Conservation (phyloP, 2,888 invertebrate genomes). For the Danaus chrysippus region DNA sequence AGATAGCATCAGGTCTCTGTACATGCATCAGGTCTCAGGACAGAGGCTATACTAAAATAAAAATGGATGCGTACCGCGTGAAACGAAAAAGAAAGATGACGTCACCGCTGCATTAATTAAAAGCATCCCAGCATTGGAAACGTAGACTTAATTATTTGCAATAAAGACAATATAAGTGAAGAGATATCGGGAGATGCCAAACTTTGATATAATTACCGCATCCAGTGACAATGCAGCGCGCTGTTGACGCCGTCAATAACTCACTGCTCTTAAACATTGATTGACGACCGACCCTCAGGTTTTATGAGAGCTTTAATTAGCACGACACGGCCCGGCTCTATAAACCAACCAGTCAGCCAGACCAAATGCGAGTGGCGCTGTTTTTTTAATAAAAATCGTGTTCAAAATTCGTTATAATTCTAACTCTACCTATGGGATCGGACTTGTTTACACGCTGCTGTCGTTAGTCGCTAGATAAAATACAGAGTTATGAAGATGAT, state of each 20-base stretch:
- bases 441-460: too few relatives aligned
- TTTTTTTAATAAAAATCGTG: constrained; percentile 17
- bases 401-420: constrained; percentile 9
- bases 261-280: constrained; percentile 60
- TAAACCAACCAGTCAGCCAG: constrained; percentile 43
- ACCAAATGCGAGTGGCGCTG: constrained; percentile 27
- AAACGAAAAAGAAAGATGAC: background rate
- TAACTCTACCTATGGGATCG: too few relatives aligned
- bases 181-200: background rate
- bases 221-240: constrained; percentile 24
- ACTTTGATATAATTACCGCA: constrained; percentile 19
- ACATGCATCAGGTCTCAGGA: background rate
- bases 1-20: constrained; percentile 6
- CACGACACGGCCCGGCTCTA: constrained; percentile 54
- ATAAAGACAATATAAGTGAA: too few relatives aligned
- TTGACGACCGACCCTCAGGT: constrained; percentile 62
- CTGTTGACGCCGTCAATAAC: constrained; percentile 51
- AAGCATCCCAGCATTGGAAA: too few relatives aligned
- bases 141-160: too few relatives aligned
- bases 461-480: too few relatives aligned
- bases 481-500: too few relatives aligned
- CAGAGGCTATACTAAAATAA: background rate
- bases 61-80: background rate
- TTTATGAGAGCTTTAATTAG: constrained; percentile 72
- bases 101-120: too few relatives aligned